phyloP scores from a whole-genome alignment of 2,888 invertebrate species.

The Gymnoscelis rufifasciata region DNA sequence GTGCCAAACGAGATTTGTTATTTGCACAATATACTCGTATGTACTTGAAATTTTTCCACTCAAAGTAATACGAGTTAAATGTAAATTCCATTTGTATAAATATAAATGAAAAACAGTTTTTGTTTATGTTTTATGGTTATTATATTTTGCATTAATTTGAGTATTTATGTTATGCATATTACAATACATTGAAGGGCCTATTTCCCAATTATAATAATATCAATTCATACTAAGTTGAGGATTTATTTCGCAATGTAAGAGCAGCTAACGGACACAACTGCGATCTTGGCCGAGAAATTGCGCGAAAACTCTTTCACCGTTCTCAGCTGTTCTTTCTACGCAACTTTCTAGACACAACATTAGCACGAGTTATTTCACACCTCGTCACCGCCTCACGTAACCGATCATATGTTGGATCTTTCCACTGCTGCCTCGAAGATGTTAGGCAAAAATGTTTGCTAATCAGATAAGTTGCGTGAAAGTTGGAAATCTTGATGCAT shows the following conservation, averaged over 20 bases:
- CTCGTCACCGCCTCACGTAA: conserved; percentile 22
- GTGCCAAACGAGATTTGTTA: too few species aligned
- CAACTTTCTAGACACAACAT: conserved; percentile 23
- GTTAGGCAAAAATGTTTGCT: not conserved
- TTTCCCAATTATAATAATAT: too few species aligned
- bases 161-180: too few species aligned
- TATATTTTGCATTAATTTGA: too few species aligned
- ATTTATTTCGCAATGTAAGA: not conserved
- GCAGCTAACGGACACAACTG: not conserved
- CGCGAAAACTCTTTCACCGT: conserved; percentile 13
- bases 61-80: too few species aligned
- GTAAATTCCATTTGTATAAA: too few species aligned
- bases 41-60: too few species aligned
- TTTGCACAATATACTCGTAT: too few species aligned
- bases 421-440: conserved; percentile 6
- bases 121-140: too few species aligned
- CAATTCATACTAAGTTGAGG: not conserved
- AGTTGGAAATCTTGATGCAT: not conserved
- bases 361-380: conserved; percentile 15
- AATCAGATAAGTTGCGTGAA: not conserved
- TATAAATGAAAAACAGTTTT: too few species aligned
- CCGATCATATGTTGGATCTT: conserved; percentile 25
- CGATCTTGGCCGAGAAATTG: conserved; percentile 8
- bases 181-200: too few species aligned
- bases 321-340: conserved; percentile 19